phyloP scores from a whole-genome alignment of 2,888 invertebrate species.

The Neria commutata region DNA sequence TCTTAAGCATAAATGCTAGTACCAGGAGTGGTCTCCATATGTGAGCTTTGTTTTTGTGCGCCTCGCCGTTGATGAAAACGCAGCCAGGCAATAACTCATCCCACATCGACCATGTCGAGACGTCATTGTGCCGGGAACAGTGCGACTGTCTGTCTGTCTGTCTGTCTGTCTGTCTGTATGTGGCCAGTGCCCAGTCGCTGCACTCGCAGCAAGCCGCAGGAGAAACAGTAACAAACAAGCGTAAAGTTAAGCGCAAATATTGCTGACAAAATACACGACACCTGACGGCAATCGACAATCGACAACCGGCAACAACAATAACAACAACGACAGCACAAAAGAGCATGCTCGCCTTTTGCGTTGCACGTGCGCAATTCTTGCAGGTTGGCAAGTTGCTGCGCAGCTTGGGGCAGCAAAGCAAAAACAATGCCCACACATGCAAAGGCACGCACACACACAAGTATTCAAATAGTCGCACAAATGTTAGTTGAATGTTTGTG shows the following conservation, averaged over 20 bases:
- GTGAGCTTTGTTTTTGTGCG: no score
- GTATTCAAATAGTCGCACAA: no score
- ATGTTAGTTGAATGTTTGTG: not conserved
- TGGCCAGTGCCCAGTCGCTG: not conserved
- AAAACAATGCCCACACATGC: no score
- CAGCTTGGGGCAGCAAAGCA: no score
- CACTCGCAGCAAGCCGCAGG: not conserved
- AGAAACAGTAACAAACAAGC: slow-evolving; percentile 33
- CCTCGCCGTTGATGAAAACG: no score
- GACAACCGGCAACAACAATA: not conserved
- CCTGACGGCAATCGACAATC: slow-evolving; percentile 42
- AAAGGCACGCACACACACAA: no score
- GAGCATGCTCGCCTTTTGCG: not conserved
- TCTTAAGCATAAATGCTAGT: no score
- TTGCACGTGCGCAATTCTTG: no score
- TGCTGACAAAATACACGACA: slow-evolving; percentile 59
- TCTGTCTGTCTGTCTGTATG: slow-evolving; percentile 3
- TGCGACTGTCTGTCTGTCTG: slow-evolving; percentile 7
- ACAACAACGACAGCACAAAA: slow-evolving; percentile 7
- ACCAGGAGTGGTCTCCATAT: no score
- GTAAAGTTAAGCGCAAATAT: slow-evolving; percentile 54
- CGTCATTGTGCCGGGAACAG: not conserved
- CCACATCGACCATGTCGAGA: no score
- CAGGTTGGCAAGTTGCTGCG: no score
- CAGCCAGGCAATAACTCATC: no score